Conservation (phyloP, 1,140 invertebrate genomes). For the Plutomurus gul region DNA sequence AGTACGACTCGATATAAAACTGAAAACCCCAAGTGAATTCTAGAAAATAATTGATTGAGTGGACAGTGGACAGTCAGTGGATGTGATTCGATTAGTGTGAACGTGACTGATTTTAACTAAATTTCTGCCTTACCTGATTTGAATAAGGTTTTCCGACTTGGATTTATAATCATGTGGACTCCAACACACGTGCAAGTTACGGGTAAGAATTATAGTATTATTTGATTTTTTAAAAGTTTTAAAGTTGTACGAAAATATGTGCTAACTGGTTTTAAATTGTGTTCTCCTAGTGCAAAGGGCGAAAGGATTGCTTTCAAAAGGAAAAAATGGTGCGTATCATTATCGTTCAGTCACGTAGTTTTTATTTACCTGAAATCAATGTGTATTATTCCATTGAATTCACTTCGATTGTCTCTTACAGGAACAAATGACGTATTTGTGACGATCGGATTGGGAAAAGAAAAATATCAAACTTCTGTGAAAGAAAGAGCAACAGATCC, state of each 20-base stretch:
- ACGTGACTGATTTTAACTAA: too few relatives aligned
- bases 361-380: neutral
- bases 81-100: too few relatives aligned
- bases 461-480: slow-evolving; percentile 93
- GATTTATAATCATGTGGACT: slow-evolving; percentile 86
- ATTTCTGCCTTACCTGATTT: too few relatives aligned
- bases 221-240: neutral
- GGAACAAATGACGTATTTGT: slow-evolving; percentile 93
- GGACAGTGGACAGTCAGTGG: too few relatives aligned
- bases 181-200: slow-evolving; percentile 83
- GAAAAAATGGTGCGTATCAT: slow-evolving; percentile 75
- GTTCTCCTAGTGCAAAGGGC: slow-evolving; percentile 70
- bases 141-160: too few relatives aligned
- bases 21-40: too few relatives aligned
- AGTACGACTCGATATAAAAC: too few relatives aligned
- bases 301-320: slow-evolving; percentile 74
- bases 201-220: slow-evolving; percentile 59
- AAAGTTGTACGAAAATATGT: too few relatives aligned
- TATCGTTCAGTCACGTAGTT: neutral
- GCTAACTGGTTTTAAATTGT: slow-evolving; percentile 57
- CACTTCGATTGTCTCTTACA: slow-evolving; percentile 55
- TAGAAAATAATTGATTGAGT: too few relatives aligned
- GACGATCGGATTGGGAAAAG: slow-evolving; percentile 89
- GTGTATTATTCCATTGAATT: neutral
- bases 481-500: slow-evolving; percentile 80